phyloP scores from a whole-genome alignment of 23 tunicate genomes.

The Styela plicata region DNA sequence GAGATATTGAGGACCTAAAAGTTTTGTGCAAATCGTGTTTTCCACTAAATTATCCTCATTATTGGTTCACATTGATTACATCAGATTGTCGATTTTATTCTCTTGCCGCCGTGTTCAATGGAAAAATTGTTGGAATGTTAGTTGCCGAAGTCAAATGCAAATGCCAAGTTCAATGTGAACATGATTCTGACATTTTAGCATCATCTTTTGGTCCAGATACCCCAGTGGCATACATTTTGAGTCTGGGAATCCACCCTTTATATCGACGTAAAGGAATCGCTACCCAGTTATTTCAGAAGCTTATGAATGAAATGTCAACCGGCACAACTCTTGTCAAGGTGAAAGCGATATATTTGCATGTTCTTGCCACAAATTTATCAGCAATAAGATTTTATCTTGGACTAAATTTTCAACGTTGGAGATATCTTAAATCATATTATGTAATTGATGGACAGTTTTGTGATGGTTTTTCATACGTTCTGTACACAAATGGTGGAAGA shows the following conservation, averaged over 20 bases:
- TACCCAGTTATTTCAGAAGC: constrained; percentile 40
- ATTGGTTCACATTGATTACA: constrained; percentile 64
- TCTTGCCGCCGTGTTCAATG: constrained; percentile 64
- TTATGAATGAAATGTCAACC: constrained; percentile 32
- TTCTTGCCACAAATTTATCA: constrained; percentile 50
- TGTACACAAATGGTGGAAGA: constrained; percentile 77
- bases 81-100: constrained; percentile 61
- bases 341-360: constrained; percentile 85
- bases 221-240: constrained; percentile 73
- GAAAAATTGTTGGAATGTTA: constrained; percentile 66
- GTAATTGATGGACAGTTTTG: constrained; percentile 48
- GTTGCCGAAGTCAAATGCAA: constrained; percentile 80
- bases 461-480: constrained; percentile 86
- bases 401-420: constrained; percentile 57
- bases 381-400: constrained; percentile 76
- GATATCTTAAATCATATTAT: constrained; percentile 69
- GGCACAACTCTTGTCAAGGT: constrained; percentile 16
- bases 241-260: constrained; percentile 56
- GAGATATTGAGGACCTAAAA: constrained; percentile 55
- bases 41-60: constrained; percentile 79
- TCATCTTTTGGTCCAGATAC: constrained; percentile 48
- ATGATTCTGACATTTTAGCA: constrained; percentile 46
- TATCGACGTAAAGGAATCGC: constrained; percentile 78
- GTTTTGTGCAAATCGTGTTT: constrained; percentile 74
- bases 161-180: constrained; percentile 70